These are phyloP conservation scores for Anagyrus pseudococci DNA, from an alignment of 2,888 invertebrate genomes.

Conservation along the genomic window DNA sequence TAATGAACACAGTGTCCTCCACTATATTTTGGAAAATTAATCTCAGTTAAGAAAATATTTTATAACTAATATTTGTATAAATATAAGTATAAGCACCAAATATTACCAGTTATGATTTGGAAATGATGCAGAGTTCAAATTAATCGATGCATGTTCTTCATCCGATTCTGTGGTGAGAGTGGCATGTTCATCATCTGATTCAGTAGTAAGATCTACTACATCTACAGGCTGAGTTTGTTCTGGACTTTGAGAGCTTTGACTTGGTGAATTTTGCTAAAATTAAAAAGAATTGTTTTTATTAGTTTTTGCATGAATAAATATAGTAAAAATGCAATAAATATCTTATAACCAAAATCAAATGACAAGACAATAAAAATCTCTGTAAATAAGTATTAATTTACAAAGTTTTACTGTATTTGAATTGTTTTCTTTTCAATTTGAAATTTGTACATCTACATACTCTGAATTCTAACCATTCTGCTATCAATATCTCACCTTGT, in stretches of 20 bases:
- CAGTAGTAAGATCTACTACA: slow-evolving; percentile 68
- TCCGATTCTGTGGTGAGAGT: slow-evolving; percentile 42
- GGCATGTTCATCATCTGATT: slow-evolving; percentile 65
- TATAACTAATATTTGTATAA: not conserved
- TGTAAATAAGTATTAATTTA: not conserved
- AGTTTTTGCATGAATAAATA: slow-evolving; percentile 1
- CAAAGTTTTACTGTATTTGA: too few relatives aligned
- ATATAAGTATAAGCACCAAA: not conserved
- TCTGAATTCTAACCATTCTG: too few relatives aligned
- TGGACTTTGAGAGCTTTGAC: slow-evolving; percentile 34
- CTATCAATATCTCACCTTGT: slow-evolving; percentile 24
- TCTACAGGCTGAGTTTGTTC: slow-evolving; percentile 62
- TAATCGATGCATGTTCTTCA: not conserved
- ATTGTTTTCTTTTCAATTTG: too few relatives aligned
- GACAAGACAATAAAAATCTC: not conserved
- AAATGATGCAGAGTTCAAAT: not conserved
- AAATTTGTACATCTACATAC: too few relatives aligned
- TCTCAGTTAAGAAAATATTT: too few relatives aligned
- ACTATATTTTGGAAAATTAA: slow-evolving; percentile 1
- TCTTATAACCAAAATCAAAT: not conserved
- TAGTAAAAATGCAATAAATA: not conserved
- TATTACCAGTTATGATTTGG: not conserved
- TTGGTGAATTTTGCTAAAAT: slow-evolving; percentile 29
- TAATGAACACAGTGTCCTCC: slow-evolving; percentile 21
- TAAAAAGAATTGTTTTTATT: slow-evolving; percentile 17